phyloP scores from a whole-genome alignment of 2,888 invertebrate species.

The Drosophila prostipennis region DNA sequence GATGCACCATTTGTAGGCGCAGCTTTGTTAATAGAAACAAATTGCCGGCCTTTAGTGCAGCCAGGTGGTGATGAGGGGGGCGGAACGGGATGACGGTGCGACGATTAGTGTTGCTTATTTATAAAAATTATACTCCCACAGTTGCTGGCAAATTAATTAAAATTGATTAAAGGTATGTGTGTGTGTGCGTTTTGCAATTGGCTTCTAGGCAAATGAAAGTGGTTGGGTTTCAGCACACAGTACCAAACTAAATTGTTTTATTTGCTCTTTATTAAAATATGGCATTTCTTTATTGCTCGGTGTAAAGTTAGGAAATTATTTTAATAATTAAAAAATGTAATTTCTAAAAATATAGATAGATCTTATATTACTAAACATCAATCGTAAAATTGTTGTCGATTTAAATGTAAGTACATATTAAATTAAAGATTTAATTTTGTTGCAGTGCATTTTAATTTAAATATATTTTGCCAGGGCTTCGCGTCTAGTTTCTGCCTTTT shows the following conservation, averaged over 20 bases:
- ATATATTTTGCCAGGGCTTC: constrained; percentile 22
- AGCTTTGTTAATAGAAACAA: constrained; percentile 77
- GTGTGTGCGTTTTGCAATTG: constrained; percentile 2
- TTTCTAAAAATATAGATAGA: too few relatives aligned
- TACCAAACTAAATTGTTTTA: neutral
- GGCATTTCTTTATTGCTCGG: too few relatives aligned
- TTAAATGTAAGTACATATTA: too few relatives aligned
- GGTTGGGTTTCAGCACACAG: neutral
- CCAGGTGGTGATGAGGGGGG: constrained; percentile 4
- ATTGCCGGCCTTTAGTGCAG: constrained; percentile 62
- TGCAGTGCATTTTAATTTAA: constrained; percentile 56
- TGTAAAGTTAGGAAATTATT: too few relatives aligned
- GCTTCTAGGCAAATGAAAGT: constrained; percentile 3
- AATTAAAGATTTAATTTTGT: neutral
- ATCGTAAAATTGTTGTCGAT: too few relatives aligned
- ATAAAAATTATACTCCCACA: constrained; percentile 66
- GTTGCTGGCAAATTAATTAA: constrained; percentile 65
- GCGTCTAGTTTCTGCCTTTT: constrained; percentile 19
- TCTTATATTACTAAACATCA: too few relatives aligned
- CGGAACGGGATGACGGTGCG: constrained; percentile 6
- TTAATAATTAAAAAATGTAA: too few relatives aligned
- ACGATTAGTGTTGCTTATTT: constrained; percentile 74
- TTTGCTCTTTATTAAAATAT: too few relatives aligned
- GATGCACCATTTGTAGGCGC: constrained; percentile 76
- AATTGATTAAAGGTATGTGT: constrained; percentile 62